These are phyloP conservation scores for Phyllotis vaccarum DNA, from an alignment of 2,797 vertebrate genomes.

Conservation along the genomic window DNA sequence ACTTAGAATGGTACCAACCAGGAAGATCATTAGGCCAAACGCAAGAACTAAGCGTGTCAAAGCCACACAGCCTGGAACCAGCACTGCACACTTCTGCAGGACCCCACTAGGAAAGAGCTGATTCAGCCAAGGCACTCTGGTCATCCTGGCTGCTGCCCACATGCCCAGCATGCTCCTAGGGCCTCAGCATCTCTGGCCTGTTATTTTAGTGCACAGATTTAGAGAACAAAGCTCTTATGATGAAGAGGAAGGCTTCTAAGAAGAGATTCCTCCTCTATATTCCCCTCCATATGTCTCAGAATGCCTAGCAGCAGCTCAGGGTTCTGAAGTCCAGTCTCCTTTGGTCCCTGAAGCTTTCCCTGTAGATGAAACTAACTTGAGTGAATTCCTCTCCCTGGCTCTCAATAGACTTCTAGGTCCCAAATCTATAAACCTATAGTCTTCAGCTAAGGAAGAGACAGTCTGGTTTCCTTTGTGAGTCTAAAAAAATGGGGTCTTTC, in stretches of 20 bases:
- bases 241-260: not conserved
- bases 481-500: not conserved
- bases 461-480: not conserved
- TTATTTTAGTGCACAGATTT: not conserved
- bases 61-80: not conserved
- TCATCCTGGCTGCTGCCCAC: too few relatives aligned
- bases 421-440: not conserved
- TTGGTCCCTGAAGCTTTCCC: not conserved
- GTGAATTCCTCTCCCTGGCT: not conserved
- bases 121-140: not conserved
- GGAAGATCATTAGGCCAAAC: not conserved
- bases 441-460: not conserved
- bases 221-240: not conserved
- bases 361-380: not conserved
- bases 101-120: not conserved
- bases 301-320: not conserved
- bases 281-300: too few relatives aligned
- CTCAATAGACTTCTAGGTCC: not conserved
- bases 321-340: not conserved
- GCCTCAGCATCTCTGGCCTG: not conserved
- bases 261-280: not conserved
- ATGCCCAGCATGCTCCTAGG: not conserved
- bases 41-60: not conserved
- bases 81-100: not conserved
- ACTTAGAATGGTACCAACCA: not conserved